Evolutionary conservation across 2,888 invertebrate genomes (phyloP).

Genomic region (Arenicola marina): DNA sequence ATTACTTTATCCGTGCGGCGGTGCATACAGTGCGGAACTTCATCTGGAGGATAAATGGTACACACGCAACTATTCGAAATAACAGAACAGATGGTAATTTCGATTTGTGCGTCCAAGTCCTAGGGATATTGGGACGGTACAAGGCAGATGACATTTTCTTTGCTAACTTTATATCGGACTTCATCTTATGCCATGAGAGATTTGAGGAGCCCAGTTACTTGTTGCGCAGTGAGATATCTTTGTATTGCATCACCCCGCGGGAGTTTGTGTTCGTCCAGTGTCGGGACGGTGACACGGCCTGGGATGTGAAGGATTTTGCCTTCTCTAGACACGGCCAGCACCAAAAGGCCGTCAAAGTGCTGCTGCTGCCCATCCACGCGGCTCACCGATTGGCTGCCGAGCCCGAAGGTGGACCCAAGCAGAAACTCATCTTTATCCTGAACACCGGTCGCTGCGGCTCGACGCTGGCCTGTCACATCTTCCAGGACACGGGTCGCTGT

Average conservation of each 20-base stretch:
- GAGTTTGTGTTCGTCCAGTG: neutral
- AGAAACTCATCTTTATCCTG: neutral
- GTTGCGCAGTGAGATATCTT: neutral
- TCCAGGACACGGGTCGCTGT: neutral
- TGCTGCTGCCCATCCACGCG: neutral
- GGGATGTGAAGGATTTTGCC: neutral
- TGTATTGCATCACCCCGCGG: neutral
- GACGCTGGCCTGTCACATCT: neutral
- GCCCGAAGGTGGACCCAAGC: neutral
- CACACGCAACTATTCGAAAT: neutral
- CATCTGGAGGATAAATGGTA: neutral
- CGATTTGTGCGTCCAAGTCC: neutral
- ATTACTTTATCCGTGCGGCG: too few relatives aligned
- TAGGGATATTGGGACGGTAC: neutral
- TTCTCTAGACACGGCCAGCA: neutral
- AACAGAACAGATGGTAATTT: neutral
- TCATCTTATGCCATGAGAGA: neutral
- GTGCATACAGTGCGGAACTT: too few relatives aligned
- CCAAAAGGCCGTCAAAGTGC: neutral
- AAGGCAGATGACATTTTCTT: neutral
- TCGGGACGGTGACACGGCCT: neutral
- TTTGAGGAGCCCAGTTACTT: neutral
- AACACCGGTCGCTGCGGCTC: neutral
- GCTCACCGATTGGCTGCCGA: neutral
- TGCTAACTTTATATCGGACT: neutral